Conservation (phyloP, 1,140 invertebrate genomes). For the Eupristina koningsbergeri region DNA sequence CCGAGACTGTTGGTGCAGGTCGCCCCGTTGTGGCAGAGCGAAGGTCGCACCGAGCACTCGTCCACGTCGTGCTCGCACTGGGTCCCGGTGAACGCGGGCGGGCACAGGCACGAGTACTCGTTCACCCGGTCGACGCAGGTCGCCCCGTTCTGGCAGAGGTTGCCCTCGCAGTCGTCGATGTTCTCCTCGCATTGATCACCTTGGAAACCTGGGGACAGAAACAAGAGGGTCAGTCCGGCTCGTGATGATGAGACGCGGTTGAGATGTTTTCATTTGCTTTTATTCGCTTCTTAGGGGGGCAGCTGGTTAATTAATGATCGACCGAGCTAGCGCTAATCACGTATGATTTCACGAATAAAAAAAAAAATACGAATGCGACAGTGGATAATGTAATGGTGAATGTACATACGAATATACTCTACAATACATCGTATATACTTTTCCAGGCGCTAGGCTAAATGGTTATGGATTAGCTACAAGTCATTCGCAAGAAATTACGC, state of each 20-base stretch:
- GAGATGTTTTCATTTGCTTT: not conserved
- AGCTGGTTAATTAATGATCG: not conserved
- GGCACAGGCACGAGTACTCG: constrained; percentile 90
- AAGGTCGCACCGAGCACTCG: constrained; percentile 85
- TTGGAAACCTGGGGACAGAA: constrained; percentile 80
- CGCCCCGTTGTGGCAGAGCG: constrained; percentile 93
- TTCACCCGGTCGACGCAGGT: constrained; percentile 91
- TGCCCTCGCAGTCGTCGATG: constrained; percentile 91
- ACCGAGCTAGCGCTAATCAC: not conserved
- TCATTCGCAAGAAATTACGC: not conserved
- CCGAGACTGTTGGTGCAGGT: constrained; percentile 94
- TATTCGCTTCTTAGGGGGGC: too few relatives aligned
- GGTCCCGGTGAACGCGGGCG: constrained; percentile 88
- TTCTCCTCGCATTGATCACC: constrained; percentile 92
- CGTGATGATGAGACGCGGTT: too few relatives aligned
- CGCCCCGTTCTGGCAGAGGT: constrained; percentile 92
- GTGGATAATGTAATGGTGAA: not conserved
- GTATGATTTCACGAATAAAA: not conserved
- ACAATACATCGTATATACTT: not conserved
- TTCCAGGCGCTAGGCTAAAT: not conserved
- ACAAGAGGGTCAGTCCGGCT: too few relatives aligned
- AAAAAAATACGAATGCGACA: not conserved
- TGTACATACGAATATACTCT: not conserved
- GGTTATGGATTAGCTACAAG: not conserved
- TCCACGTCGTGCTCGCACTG: constrained; percentile 87